A percentile compares a stretch with the other conserved stretches of the same genome.
Conservation (phyloP, 2,888 invertebrate species). For the Ennomos fuscantarius region DNA sequence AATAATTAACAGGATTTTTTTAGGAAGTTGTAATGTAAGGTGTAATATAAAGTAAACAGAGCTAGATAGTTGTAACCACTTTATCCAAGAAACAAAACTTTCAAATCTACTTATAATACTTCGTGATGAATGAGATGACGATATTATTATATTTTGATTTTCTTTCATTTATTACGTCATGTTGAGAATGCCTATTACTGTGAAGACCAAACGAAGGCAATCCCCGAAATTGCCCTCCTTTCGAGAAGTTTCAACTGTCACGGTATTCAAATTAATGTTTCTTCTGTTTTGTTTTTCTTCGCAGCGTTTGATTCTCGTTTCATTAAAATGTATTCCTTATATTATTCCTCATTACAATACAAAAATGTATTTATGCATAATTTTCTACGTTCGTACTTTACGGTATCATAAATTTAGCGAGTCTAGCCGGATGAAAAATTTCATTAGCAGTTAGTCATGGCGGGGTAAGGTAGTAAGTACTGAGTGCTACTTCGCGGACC, state of each 20-base stretch:
- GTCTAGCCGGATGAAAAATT: slow-evolving; percentile 57
- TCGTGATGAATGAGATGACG: slow-evolving; percentile 83
- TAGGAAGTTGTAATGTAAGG: background rate
- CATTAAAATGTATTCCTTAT: slow-evolving; percentile 58
- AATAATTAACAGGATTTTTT: too few relatives aligned
- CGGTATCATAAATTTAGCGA: slow-evolving; percentile 48
- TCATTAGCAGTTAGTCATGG: slow-evolving; percentile 64
- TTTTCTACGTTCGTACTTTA: slow-evolving; percentile 44
- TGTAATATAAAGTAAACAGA: background rate
- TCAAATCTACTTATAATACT: slow-evolving; percentile 43
- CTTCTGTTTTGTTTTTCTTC: slow-evolving; percentile 79
- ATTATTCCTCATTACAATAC: slow-evolving; percentile 49
- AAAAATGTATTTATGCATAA: slow-evolving; percentile 43
- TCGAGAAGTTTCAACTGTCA: slow-evolving; percentile 80
- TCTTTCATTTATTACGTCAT: slow-evolving; percentile 83
- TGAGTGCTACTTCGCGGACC: slow-evolving; percentile 32
- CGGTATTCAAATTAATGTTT: slow-evolving; percentile 82
- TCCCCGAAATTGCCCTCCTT: slow-evolving; percentile 80
- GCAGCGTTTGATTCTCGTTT: slow-evolving; percentile 70
- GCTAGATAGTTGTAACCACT: slow-evolving; percentile 6
- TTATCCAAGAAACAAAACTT: slow-evolving; percentile 16
- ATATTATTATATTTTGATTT: slow-evolving; percentile 82
- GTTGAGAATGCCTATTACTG: slow-evolving; percentile 77
- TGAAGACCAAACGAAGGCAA: slow-evolving; percentile 77
- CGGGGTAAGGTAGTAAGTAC: slow-evolving; percentile 53